These are phyloP conservation scores for Erpornis zantholeuca DNA, from an alignment of 2,113 vertebrate species.

Conservation along the genomic window DNA sequence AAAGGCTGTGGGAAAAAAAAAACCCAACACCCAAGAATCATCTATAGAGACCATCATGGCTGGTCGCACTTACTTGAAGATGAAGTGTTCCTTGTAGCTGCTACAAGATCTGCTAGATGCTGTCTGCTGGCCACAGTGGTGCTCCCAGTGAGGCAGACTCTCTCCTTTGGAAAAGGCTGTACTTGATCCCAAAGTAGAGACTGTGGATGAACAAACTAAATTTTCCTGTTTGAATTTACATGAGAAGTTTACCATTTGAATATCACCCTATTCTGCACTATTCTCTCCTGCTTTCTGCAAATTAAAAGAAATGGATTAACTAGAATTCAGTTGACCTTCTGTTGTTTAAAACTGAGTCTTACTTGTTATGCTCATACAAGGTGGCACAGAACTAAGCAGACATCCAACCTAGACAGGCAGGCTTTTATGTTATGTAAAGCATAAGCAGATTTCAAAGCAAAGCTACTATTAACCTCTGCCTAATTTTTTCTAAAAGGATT, in stretches of 20 bases:
- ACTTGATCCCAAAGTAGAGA: background rate
- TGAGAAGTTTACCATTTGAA: background rate
- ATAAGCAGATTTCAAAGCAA: conserved; percentile 61
- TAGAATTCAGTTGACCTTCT: background rate
- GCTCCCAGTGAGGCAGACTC: background rate
- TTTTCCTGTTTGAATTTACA: background rate
- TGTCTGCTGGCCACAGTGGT: background rate
- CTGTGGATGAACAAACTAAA: background rate
- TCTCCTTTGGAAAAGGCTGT: background rate
- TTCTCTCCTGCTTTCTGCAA: background rate
- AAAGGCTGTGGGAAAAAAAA: background rate
- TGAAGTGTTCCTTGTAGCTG: background rate
- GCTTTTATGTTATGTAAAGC: conserved; percentile 52
- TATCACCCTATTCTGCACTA: background rate
- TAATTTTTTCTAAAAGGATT: conserved; percentile 50
- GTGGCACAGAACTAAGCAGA: conserved; percentile 21
- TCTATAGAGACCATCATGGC: background rate
- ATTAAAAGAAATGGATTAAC: background rate
- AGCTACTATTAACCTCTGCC: conserved; percentile 52
- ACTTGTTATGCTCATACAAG: background rate
- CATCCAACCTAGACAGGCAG: conserved; percentile 23
- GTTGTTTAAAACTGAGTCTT: conserved; percentile 13
- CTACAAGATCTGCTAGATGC: background rate
- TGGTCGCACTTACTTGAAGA: background rate
- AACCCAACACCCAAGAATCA: background rate